Evolutionary conservation across 2,888 invertebrate species (phyloP), one percentile per base, ranked within the genome.

Genomic region (Gerris lacustris): DNA sequence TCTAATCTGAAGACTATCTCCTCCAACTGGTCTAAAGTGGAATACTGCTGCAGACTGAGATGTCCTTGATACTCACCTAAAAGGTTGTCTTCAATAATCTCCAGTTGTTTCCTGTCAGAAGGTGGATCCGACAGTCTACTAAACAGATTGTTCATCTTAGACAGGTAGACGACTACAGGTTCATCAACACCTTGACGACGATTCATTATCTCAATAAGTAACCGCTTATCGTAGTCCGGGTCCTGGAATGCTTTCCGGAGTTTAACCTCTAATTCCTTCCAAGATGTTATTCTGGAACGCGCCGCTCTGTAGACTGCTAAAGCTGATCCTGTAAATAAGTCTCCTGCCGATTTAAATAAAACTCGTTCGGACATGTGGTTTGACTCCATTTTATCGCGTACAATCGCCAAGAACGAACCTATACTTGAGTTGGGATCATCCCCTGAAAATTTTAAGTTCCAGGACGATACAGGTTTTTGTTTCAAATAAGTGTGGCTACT

Each of bases 71-170:
- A 47, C 11, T 47, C 47, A 7, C 11, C 47, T 7, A 47, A 11
- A 47, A 47, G 7, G 11, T 47, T 47, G 6, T 47, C 47, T 47
- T 47, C 47, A 7, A 47, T 7, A 47, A 47, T 47, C 6, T 47
- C 7, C 6, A 47, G 47, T 47, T 47, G 6, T 11, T 47, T 11
- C 47, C 47, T 47, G 11, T 47, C 47, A 7, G 47, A 47, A 6
- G 11, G 47, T 47, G 6, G 6, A 6, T 47, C 11, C 6, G 47
- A 7, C 7, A 47, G 47, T 11, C 11, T 47, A 47, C 47, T 69
- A 18, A 69, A 69, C 0, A 69, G 66, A 17, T 69, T 66, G 44
- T 69, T 66, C 69, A 69, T 66, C 45, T 69, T 69, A 7, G 45
- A 64, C 47, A 66, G 69, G 45, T 64, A 69, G 1, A 69, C 69